Evolutionary conservation across 1,140 invertebrate species (phyloP), one percentile per base, ranked within the genome.

Genomic region (Solenopsis fugax): DNA sequence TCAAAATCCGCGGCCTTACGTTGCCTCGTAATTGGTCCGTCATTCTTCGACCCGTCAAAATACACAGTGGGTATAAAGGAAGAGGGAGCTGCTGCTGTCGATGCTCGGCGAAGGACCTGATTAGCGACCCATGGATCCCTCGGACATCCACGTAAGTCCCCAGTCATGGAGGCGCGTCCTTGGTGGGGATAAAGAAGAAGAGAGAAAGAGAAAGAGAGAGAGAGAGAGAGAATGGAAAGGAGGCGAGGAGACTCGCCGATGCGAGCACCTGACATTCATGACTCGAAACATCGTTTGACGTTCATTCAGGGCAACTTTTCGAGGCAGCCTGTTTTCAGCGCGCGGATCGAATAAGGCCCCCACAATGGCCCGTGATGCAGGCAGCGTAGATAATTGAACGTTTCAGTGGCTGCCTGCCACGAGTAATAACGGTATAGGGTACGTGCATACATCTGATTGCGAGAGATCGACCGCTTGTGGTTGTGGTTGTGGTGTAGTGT

Each of bases 361-460:
- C 90, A 92, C 89, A 93, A 93, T 91, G 89, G 85, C 62, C 88
- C 89, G 88, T 93, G 93, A 93, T 93, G 90, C 88, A 87, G 87
- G 88, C 93, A 91, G 76, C 91, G 88, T 93, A 87, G 91, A 93
- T 93, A 94, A 94, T 93, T 93, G 93, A 93, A 92, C 92, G 91
- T 93, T 93, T 94, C 93, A 93, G 92, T 93, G 93, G 91, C 87
- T 92, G 84, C 90, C 89, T 89, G 89, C 81, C 90, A 93, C 89
- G 85, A 78, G 86, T 91, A 91, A 91, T 91, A 91, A 91, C 88
- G 86, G 78, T 88, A 91, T 86, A 87, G 62, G 48, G 89, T 90
- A 87, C 45, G 75, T 65, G 34, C 50, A 50, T 87, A 87, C 82
- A 88, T 76, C 76, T 88, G 90, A 89, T 91, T 86, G 72, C 86